A percentile compares a stretch with the other conserved stretches of the same genome.
phyloP scores from a whole-genome alignment of 1,140 invertebrate species.

The Papilio helenus region DNA sequence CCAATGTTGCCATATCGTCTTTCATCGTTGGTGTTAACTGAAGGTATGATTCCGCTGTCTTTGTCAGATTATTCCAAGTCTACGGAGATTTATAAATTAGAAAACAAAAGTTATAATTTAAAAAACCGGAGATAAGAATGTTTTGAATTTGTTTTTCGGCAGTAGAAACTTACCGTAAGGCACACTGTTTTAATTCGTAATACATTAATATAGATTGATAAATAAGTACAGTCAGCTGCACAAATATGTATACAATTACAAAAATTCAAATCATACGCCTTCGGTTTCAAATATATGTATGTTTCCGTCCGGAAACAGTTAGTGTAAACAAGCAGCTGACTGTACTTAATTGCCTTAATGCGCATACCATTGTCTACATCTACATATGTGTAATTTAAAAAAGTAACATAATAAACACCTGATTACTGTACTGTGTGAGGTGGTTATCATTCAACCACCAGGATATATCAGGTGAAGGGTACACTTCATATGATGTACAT shows the following conservation, averaged over 20 bases:
- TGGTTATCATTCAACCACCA: constrained; percentile 89
- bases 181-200: background rate
- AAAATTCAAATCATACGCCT: no score
- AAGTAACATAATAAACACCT: constrained; percentile 42
- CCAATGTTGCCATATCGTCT: constrained; percentile 90
- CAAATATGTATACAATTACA: no score
- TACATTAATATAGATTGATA: background rate
- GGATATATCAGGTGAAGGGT: constrained; percentile 89
- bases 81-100: constrained; percentile 43
- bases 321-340: no score
- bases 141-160: no score
- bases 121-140: no score
- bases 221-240: no score
- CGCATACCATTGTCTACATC: no score
- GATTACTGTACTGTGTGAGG: constrained; percentile 76
- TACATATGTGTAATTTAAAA: no score
- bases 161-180: no score
- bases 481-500: constrained; percentile 90
- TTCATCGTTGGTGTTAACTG: constrained; percentile 88
- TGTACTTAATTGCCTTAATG: no score
- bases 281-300: no score
- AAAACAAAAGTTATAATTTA: background rate
- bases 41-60: constrained; percentile 88
- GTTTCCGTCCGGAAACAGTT: no score
- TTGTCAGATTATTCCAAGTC: constrained; percentile 85